A percentile compares a stretch with the other conserved stretches of the same genome.
Conservation (phyloP, 2,888 invertebrate species). For the Choreutis nemorana region DNA sequence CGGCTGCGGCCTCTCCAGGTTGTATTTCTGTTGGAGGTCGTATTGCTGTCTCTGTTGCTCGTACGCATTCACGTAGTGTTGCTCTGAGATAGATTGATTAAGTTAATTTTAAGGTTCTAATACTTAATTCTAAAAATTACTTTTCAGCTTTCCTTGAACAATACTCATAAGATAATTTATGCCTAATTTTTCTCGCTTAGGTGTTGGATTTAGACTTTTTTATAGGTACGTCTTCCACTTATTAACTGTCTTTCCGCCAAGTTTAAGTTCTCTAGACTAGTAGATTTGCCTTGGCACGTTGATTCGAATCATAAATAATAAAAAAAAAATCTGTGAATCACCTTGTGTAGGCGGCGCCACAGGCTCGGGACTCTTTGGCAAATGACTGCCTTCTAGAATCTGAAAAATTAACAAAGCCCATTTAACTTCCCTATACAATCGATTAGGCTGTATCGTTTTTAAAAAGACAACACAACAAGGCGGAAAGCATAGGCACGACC, state of each 20-base stretch:
- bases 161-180: background rate
- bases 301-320: too few species aligned
- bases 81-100: constrained; percentile 23
- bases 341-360: constrained; percentile 33
- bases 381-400: constrained; percentile 58
- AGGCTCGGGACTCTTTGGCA: constrained; percentile 54
- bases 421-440: too few species aligned
- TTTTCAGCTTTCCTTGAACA: background rate
- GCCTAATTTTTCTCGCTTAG: too few species aligned
- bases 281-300: too few species aligned
- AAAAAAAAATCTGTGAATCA: constrained; percentile 12
- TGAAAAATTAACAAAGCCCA: too few species aligned
- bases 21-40: constrained; percentile 43
- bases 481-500: too few species aligned
- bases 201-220: too few species aligned
- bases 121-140: background rate
- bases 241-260: too few species aligned
- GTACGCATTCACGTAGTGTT: constrained; percentile 42
- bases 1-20: constrained; percentile 33
- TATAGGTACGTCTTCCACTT: too few species aligned
- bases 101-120: background rate
- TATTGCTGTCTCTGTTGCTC: constrained; percentile 41
- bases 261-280: too few species aligned
- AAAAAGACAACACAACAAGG: too few species aligned
- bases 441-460: too few species aligned